Base-by-base conservation (phyloP, 2,797 vertebrate species). In the Coreius guichenoti region DNA sequence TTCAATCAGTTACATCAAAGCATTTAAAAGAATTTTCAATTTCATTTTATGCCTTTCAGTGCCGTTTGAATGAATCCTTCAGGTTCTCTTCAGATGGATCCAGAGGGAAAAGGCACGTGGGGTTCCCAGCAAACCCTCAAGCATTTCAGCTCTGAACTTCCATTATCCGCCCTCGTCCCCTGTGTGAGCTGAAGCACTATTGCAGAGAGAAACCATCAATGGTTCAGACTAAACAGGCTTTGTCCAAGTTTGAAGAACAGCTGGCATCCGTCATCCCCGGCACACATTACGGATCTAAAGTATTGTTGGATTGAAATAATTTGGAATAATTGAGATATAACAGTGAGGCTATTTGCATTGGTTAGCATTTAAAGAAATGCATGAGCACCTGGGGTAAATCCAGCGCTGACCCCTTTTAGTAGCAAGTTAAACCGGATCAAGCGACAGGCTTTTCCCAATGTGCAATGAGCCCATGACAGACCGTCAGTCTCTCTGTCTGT, bases 301-400 rank as follows among this genome's bases (percentile, higher is more conserved):
- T 75, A 21, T 47, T 72, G 69, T 47, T 76, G 63, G 21, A 29
- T 76, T 69, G 23, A 54, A 86, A 86, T 86, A 58, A 81, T 74
- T 67, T 45, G 84, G 77, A 77, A 87, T 86, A 83, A 74, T 39
- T 33, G 70, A 65, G 36, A 31, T 49, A 87, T 75, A 84, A 31
- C 63, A 45, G 26, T 29, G 23, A 43, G 73, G 36, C 86, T 51
- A 70, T 83, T 86, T 83, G 75, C 73, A 89, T 91, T 67, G 36
- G 67, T 90, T 90, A 85, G 82, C 81, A 88, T 85, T 88, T 85
- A 89, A 84, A 88, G 70, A 83, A 82, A 88, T 88, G 86, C 80
- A 86, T 75, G 70, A 81, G 79, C 56, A 80, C 58, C 81, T 43
- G 47, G 79, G 79, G 54, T 74, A 82, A 82, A 75, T 80, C 47